Percentiles rank a stretch among this genome's conserved stretches.
phyloP scores from a whole-genome alignment of 2,113 vertebrate genomes.

The Ceyx cyanopectus region DNA sequence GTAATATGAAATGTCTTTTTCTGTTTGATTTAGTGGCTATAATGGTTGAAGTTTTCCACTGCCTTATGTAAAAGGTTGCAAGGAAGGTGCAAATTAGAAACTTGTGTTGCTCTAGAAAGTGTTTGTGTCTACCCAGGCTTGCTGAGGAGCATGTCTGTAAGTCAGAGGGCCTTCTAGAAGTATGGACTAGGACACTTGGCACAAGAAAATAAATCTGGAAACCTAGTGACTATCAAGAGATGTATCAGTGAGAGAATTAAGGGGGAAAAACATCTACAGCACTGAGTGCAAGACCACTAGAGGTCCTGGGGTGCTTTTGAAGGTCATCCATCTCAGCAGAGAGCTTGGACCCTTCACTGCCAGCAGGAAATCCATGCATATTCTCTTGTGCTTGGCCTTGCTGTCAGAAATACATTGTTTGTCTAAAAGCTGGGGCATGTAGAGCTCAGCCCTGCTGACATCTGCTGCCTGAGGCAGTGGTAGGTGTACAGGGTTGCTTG shows the following conservation, averaged over 20 bases:
- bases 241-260: not conserved
- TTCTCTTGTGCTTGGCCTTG: accelerated
- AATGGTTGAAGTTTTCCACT: not conserved
- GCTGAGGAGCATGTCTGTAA: not conserved
- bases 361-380: accelerated
- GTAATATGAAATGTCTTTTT: not conserved
- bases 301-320: not conserved
- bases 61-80: not conserved
- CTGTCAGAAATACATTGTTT: not conserved
- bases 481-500: accelerated
- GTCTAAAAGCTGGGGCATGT: accelerated
- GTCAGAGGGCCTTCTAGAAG: not conserved
- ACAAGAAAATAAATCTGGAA: not conserved
- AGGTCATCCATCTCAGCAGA: not conserved
- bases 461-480: not conserved
- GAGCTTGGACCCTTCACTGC: not conserved
- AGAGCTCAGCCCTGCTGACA: not conserved
- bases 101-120: not conserved
- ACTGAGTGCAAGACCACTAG: not conserved
- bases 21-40: not conserved
- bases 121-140: not conserved
- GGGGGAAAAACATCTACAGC: not conserved
- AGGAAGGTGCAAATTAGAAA: not conserved
- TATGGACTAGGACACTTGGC: not conserved
- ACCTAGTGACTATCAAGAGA: not conserved